Conservation (phyloP, 2,797 vertebrate genomes). For the Rhinophrynus dorsalis region DNA sequence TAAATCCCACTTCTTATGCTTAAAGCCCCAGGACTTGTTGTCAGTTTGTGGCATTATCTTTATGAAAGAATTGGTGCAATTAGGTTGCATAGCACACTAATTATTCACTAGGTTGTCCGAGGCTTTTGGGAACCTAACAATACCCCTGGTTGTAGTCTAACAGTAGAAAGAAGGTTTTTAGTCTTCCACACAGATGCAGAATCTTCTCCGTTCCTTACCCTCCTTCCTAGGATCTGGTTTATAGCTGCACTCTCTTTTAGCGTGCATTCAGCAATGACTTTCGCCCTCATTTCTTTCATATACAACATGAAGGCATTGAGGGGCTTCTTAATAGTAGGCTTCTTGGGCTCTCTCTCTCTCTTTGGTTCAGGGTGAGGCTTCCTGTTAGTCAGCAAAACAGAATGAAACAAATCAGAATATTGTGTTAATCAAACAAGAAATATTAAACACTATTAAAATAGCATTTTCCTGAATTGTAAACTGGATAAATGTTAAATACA, state of each 20-base stretch:
- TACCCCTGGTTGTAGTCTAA: too few species aligned
- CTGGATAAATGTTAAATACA: too few species aligned
- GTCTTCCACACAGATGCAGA: too few species aligned
- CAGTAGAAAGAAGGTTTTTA: too few species aligned
- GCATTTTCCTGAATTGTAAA: too few species aligned
- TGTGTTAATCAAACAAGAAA: neutral
- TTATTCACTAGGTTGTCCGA: too few species aligned
- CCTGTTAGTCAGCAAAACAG: conserved; percentile 72
- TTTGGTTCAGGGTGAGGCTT: conserved; percentile 90
- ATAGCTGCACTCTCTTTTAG: conserved; percentile 98
- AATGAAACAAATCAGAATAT: neutral
- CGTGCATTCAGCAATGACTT: conserved; percentile 96
- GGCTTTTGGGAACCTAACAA: too few species aligned
- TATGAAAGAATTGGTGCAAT: too few species aligned
- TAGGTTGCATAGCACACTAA: too few species aligned
- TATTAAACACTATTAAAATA: neutral
- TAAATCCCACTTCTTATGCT: too few species aligned
- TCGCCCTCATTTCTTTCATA: conserved; percentile 99
- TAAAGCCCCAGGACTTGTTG: too few species aligned
- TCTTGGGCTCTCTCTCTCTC: conserved; percentile 94
- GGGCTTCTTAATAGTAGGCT: conserved; percentile 97
- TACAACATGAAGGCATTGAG: conserved; percentile 98
- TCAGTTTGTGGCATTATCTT: too few species aligned
- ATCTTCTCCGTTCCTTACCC: conserved; percentile 84
- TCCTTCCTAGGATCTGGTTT: conserved; percentile 95